Conservation (phyloP, 2,113 vertebrate species). For the Fulica atra region DNA sequence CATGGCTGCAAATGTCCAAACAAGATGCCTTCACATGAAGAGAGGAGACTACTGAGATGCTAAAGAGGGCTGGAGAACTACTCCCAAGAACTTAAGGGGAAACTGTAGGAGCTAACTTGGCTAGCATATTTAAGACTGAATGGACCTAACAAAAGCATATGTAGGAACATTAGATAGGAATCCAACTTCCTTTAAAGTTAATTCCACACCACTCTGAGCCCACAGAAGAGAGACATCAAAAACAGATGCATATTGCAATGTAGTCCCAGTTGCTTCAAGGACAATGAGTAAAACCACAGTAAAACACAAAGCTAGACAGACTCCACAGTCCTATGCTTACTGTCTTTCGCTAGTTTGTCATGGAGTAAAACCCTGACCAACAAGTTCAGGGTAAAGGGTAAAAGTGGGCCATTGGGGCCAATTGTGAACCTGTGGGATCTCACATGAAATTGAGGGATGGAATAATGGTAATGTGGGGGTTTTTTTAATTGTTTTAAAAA, state of each 20-base stretch:
- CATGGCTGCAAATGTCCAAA: rapidly evolving
- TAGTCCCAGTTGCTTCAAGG: background rate
- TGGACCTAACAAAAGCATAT: background rate
- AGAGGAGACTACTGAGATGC: background rate
- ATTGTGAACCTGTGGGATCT: background rate
- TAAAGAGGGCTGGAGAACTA: background rate
- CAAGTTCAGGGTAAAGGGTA: background rate
- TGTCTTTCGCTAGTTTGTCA: background rate
- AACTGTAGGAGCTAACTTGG: background rate
- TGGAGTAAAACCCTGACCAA: background rate
- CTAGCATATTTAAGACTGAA: background rate
- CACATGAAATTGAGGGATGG: background rate
- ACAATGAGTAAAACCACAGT: background rate
- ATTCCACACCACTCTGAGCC: background rate
- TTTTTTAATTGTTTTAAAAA: background rate
- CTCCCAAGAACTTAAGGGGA: background rate
- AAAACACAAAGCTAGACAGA: background rate
- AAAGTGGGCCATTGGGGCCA: background rate
- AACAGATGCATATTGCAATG: background rate
- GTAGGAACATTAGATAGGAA: background rate
- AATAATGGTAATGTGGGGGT: background rate
- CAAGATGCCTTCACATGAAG: background rate
- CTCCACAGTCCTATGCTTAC: background rate
- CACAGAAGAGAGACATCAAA: background rate
- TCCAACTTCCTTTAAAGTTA: background rate